A percentile compares a stretch with the other conserved stretches of the same genome.
phyloP scores from a whole-genome alignment of 2,888 invertebrate genomes.

The Drosophila quinaria region DNA sequence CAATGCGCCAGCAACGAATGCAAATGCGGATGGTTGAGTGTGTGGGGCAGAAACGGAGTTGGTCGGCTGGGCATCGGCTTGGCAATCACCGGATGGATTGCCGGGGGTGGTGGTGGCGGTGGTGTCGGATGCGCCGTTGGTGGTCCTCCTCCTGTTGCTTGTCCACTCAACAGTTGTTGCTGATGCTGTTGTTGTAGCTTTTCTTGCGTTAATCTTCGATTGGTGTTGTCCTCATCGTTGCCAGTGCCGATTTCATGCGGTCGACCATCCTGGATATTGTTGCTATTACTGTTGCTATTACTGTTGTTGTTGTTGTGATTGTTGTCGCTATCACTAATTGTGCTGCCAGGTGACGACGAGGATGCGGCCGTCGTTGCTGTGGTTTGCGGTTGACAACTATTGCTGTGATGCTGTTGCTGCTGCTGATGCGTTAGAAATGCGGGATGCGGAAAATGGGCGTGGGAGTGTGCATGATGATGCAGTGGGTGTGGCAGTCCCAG shows the following conservation, averaged over 20 bases:
- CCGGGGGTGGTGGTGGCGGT: conserved; percentile 43
- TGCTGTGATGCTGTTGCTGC: conserved; percentile 78
- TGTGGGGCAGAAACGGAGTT: conserved; percentile 88
- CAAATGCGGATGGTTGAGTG: conserved; percentile 93
- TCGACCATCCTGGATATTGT: conserved; percentile 70
- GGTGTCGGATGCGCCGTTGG: conserved; percentile 69
- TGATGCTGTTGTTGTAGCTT: conserved; percentile 72
- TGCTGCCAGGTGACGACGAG: conserved; percentile 86
- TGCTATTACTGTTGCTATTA: conserved; percentile 48
- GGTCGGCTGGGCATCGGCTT: conserved; percentile 94
- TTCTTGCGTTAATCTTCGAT: conserved; percentile 84
- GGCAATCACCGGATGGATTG: conserved; percentile 87
- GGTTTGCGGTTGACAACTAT: conserved; percentile 86
- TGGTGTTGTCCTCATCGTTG: conserved; percentile 79
- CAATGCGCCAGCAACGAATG: conserved; percentile 93
- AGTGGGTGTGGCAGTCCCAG: conserved; percentile 50
- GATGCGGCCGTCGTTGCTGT: conserved; percentile 82
- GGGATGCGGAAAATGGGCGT: conserved; percentile 85
- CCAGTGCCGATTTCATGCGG: conserved; percentile 74
- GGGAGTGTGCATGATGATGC: conserved; percentile 78
- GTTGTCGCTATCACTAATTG: conserved; percentile 86
- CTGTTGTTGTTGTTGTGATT: conserved; percentile 79
- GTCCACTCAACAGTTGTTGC: conserved; percentile 59
- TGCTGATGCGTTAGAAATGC: conserved; percentile 85
- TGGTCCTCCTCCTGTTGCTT: conserved; percentile 56